These are phyloP conservation scores for Yponomeuta evonymella DNA, from an alignment of 2,888 invertebrate species.

Conservation along the genomic window DNA sequence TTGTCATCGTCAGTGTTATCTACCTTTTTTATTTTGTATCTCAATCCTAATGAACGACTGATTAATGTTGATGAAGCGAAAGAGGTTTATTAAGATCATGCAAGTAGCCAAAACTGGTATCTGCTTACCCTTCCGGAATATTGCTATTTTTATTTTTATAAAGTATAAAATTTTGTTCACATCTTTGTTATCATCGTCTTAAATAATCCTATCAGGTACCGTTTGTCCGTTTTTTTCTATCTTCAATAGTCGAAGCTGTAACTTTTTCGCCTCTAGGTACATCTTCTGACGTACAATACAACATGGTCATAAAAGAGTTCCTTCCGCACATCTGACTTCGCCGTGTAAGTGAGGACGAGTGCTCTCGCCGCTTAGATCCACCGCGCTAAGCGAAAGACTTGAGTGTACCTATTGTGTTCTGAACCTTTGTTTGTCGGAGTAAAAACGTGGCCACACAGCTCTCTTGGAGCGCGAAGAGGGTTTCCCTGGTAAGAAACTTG, in stretches of 20 bases:
- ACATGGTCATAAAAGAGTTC: not conserved
- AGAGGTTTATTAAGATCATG: too few species aligned
- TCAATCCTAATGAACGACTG: too few species aligned
- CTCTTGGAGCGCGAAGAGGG: not conserved
- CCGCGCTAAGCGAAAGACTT: slow-evolving; percentile 27
- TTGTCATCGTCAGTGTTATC: too few species aligned
- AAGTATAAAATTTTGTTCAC: not conserved
- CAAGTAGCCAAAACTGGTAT: too few species aligned
- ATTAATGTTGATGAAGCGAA: too few species aligned
- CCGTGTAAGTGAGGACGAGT: not conserved
- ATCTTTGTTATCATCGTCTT: not conserved
- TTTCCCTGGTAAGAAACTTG: not conserved
- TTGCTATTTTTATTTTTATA: too few species aligned
- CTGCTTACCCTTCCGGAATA: too few species aligned
- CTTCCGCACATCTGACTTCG: not conserved
- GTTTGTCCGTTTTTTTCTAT: too few species aligned
- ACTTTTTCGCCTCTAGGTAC: too few species aligned
- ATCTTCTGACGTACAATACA: not conserved
- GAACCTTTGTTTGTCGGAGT: slow-evolving; percentile 36
- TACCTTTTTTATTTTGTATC: too few species aligned
- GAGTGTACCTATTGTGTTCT: slow-evolving; percentile 44
- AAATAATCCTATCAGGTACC: too few species aligned
- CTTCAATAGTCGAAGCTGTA: too few species aligned
- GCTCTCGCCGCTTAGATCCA: slow-evolving; percentile 10
- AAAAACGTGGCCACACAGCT: slow-evolving; percentile 32